A percentile compares a stretch with the other conserved stretches of the same genome.
These are phyloP conservation scores for Dolomedes plantarius DNA, from an alignment of 2,888 invertebrate species.

Conservation along the genomic window DNA sequence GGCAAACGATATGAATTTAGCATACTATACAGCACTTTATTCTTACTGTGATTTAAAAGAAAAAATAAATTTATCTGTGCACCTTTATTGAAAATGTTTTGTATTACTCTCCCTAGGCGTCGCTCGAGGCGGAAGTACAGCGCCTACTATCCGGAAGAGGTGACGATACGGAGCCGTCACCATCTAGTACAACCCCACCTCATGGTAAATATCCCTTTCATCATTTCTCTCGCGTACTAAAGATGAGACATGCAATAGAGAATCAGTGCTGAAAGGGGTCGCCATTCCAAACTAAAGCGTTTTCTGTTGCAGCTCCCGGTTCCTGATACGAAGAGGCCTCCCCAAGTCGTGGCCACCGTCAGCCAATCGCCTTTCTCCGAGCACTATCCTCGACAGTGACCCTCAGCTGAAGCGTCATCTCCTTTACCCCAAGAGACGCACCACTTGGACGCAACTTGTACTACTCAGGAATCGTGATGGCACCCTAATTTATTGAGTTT, in stretches of 20 bases:
- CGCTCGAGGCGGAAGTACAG: slow-evolving; percentile 64
- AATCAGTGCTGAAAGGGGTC: no score
- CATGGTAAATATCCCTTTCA: slow-evolving; percentile 37
- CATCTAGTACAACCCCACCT: slow-evolving; percentile 53
- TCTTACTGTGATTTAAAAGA: no score
- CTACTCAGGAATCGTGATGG: slow-evolving; percentile 2
- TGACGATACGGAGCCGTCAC: slow-evolving; percentile 25
- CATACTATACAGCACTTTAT: no score
- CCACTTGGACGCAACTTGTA: no score
- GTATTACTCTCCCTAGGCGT: slow-evolving; percentile 11
- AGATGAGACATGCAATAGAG: no score
- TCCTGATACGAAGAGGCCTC: slow-evolving; percentile 43
- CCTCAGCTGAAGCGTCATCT: neutral
- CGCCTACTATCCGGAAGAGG: slow-evolving; percentile 62
- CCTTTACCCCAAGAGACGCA: neutral
- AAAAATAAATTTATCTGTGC: no score
- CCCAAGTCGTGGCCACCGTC: slow-evolving; percentile 48
- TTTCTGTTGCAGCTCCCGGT: slow-evolving; percentile 25
- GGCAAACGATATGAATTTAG: no score
- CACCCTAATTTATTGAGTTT: neutral
- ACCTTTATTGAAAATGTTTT: no score
- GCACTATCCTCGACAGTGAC: slow-evolving; percentile 41
- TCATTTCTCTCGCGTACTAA: no score
- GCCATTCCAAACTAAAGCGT: no score
- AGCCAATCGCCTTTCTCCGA: slow-evolving; percentile 49